Evolutionary conservation across 2,797 vertebrate species (phyloP).

Genomic region (Sebastes baramenuke): DNA sequence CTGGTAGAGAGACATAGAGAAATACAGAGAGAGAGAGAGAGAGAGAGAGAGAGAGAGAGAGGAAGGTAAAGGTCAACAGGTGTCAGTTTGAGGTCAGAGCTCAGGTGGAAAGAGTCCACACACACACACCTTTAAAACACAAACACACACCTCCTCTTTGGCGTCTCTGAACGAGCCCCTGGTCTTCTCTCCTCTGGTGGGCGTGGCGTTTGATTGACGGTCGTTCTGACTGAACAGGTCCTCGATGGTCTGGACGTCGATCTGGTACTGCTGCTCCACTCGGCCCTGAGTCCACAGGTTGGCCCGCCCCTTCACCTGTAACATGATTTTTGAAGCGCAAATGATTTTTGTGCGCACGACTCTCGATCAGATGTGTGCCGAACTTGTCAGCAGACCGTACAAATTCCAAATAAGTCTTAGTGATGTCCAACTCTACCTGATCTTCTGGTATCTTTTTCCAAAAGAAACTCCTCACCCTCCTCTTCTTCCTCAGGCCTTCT

Average conservation of each 20-base stretch:
- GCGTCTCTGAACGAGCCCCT: constrained; percentile 82
- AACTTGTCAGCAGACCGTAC: neutral
- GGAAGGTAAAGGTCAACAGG: neutral
- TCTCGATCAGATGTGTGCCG: too few relatives aligned
- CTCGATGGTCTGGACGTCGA: constrained; percentile 89
- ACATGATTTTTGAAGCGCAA: neutral
- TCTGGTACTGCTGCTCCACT: constrained; percentile 83
- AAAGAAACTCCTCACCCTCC: constrained; percentile 90
- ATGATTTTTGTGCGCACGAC: too few relatives aligned
- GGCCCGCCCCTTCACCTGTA: constrained; percentile 86
- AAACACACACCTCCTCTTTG: constrained; percentile 85
- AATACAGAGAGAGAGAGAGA: neutral
- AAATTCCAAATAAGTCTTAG: neutral
- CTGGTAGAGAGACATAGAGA: constrained; percentile 67
- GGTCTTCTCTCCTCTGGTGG: constrained; percentile 53
- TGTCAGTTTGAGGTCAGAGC: neutral
- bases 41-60: neutral
- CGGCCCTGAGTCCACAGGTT: constrained; percentile 92
- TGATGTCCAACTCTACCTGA: constrained; percentile 77
- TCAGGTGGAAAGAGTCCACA: constrained; percentile 18
- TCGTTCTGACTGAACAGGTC: constrained; percentile 92
- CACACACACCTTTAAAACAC: constrained; percentile 10
- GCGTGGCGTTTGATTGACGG: constrained; percentile 25
- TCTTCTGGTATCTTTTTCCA: constrained; percentile 96
- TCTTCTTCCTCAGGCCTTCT: constrained; percentile 81